Percentiles rank a stretch among this genome's conserved stretches.
These are phyloP conservation scores for Aleiodes testaceus DNA, from an alignment of 2,888 invertebrate genomes.

Conservation along the genomic window DNA sequence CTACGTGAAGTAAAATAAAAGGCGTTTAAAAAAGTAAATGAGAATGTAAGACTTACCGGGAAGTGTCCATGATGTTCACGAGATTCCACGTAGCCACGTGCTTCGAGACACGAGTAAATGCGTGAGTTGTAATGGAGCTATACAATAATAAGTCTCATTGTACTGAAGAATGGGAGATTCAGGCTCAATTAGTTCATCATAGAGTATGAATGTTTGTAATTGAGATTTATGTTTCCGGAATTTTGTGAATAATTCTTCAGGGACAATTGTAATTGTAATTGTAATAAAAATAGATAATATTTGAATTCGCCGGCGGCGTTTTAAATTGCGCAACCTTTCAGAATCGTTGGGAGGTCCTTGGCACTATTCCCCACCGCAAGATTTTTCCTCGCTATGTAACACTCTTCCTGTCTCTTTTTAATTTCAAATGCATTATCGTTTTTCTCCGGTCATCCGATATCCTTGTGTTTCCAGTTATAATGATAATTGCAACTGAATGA, in stretches of 20 bases:
- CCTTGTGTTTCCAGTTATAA: slow-evolving; percentile 32
- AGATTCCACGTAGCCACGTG: slow-evolving; percentile 42
- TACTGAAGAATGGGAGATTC: not conserved
- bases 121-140: not conserved
- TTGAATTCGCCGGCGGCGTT: slow-evolving; percentile 26
- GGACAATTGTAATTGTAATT: not conserved
- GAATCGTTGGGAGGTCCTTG: slow-evolving; percentile 54
- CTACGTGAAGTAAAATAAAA: slow-evolving; percentile 23
- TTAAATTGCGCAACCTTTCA: slow-evolving; percentile 48
- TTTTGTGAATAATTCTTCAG: not conserved
- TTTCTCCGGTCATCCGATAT: slow-evolving; percentile 21
- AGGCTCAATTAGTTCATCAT: slow-evolving; percentile 27
- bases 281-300: not conserved
- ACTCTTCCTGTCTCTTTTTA: slow-evolving; percentile 34
- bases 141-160: slow-evolving; percentile 25
- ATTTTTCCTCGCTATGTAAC: slow-evolving; percentile 48
- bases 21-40: slow-evolving; percentile 6
- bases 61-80: slow-evolving; percentile 39
- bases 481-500: slow-evolving; percentile 36
- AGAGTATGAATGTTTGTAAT: slow-evolving; percentile 10
- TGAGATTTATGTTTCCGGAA: slow-evolving; percentile 21
- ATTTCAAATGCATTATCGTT: slow-evolving; percentile 26
- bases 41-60: slow-evolving; percentile 21
- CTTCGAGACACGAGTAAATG: slow-evolving; percentile 20
- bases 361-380: slow-evolving; percentile 53